These are phyloP conservation scores for Chymomyza fuscimana DNA, from an alignment of 2,888 invertebrate genomes.

Conservation along the genomic window DNA sequence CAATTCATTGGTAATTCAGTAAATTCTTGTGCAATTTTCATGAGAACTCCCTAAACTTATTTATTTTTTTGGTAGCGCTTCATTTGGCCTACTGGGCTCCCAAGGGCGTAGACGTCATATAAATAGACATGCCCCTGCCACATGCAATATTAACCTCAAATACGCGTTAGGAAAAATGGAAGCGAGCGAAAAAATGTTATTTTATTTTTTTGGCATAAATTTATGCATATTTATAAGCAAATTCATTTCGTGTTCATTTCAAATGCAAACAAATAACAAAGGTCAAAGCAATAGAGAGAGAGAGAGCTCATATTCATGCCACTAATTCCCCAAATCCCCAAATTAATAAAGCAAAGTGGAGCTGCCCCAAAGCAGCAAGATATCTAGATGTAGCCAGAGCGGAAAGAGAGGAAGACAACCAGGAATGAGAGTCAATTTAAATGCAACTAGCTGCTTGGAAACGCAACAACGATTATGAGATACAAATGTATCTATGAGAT, in stretches of 20 bases:
- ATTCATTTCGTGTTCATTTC: slow-evolving; percentile 67
- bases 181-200: slow-evolving; percentile 5
- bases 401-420: slow-evolving; percentile 11
- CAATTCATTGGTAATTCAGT: not conserved
- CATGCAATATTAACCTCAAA: slow-evolving; percentile 32
- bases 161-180: slow-evolving; percentile 3
- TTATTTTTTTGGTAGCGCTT: slow-evolving; percentile 53
- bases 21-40: not conserved
- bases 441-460: slow-evolving; percentile 22
- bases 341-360: slow-evolving; percentile 70
- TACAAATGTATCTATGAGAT: slow-evolving; percentile 31
- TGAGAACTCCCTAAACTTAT: slow-evolving; percentile 59
- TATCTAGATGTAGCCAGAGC: not conserved
- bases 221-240: slow-evolving; percentile 70
- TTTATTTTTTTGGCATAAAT: slow-evolving; percentile 51
- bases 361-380: slow-evolving; percentile 27
- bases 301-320: slow-evolving; percentile 6
- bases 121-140: slow-evolving; percentile 46
- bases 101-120: slow-evolving; percentile 39
- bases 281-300: slow-evolving; percentile 13
- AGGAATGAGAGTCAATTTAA: slow-evolving; percentile 43
- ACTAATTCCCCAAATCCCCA: slow-evolving; percentile 72
- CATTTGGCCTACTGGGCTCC: slow-evolving; percentile 45
- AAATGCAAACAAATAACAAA: slow-evolving; percentile 70
- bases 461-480: slow-evolving; percentile 31